These are phyloP conservation scores for Mastigias papua DNA, from an alignment of 30 jellyfish, hydroid and myxozoan species.

Conservation along the genomic window DNA sequence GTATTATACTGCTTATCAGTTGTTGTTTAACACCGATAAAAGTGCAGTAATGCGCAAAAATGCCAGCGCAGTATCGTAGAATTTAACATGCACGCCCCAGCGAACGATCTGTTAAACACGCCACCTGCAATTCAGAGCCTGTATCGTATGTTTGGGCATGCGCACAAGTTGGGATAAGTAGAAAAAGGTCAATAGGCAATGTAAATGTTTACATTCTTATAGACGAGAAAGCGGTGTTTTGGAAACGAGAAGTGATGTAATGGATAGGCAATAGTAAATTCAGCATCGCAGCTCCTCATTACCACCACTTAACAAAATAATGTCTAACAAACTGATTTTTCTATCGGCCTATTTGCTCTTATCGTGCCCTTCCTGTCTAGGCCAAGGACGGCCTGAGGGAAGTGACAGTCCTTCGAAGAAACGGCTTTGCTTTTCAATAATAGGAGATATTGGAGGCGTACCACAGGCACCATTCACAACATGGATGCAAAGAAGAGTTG, in stretches of 20 bases:
- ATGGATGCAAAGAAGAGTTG: constrained; percentile 88
- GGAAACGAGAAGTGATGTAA: not conserved
- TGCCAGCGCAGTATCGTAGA: constrained; percentile 29
- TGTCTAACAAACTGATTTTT: not conserved
- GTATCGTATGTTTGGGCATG: constrained; percentile 23
- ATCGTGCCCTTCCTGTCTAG: constrained; percentile 29
- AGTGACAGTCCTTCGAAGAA: not conserved
- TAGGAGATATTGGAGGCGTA: constrained; percentile 96
- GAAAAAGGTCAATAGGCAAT: not conserved
- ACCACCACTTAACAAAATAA: not conserved
- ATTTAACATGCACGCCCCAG: constrained; percentile 63
- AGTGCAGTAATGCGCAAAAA: constrained; percentile 35
- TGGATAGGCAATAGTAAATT: not conserved
- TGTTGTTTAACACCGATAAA: not conserved
- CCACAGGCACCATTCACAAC: constrained; percentile 92
- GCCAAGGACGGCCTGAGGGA: not conserved
- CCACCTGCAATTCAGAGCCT: constrained; percentile 36
- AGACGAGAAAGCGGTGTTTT: not conserved
- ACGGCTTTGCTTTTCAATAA: constrained; percentile 76
- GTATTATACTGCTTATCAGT: constrained; percentile 7
- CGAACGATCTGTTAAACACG: constrained; percentile 24
- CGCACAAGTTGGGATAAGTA: not conserved
- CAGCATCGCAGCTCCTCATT: not conserved
- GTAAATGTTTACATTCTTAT: constrained; percentile 1
- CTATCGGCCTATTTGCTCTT: constrained; percentile 13